Conservation (phyloP, 2,888 invertebrate genomes). For the Eristalis arbustorum region DNA sequence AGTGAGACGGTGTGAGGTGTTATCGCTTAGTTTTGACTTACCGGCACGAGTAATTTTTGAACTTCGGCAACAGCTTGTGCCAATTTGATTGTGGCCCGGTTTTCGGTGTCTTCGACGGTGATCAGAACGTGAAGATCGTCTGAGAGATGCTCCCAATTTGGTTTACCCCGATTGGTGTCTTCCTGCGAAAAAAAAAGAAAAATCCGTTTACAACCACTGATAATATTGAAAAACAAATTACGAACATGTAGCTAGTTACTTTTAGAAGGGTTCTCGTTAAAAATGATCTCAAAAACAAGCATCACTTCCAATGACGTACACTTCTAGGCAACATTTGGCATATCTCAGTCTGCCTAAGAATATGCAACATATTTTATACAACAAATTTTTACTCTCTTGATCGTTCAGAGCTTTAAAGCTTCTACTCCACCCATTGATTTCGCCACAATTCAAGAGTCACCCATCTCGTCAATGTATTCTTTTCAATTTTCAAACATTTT, state of each 20-base stretch:
- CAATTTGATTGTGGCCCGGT: conserved; percentile 96
- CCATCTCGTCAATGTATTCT: too few relatives aligned
- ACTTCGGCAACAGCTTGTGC: conserved; percentile 98
- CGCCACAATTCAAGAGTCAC: not conserved
- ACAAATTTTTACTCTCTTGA: not conserved
- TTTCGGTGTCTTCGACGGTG: conserved; percentile 99
- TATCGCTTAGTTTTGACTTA: conserved; percentile 82
- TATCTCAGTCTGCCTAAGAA: not conserved
- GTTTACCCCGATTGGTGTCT: conserved; percentile 99
- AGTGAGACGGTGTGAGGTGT: conserved; percentile 14
- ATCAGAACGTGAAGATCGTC: conserved; percentile 99
- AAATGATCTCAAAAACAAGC: too few relatives aligned
- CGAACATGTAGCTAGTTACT: too few relatives aligned
- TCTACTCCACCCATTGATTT: too few relatives aligned
- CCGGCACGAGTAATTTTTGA: conserved; percentile 97
- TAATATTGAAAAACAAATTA: too few relatives aligned
- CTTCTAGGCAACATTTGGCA: too few relatives aligned
- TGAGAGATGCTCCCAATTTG: conserved; percentile 99
- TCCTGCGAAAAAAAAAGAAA: conserved; percentile 84
- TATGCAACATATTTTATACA: not conserved
- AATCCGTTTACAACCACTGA: too few relatives aligned
- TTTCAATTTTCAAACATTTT: not conserved
- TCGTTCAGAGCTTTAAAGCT: not conserved
- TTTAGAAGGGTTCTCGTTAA: too few relatives aligned
- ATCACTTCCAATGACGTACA: too few relatives aligned